Evolutionary conservation across 35 echinoderm and acorn worm genomes (phyloP).

Genomic region (Apostichopus californicus): DNA sequence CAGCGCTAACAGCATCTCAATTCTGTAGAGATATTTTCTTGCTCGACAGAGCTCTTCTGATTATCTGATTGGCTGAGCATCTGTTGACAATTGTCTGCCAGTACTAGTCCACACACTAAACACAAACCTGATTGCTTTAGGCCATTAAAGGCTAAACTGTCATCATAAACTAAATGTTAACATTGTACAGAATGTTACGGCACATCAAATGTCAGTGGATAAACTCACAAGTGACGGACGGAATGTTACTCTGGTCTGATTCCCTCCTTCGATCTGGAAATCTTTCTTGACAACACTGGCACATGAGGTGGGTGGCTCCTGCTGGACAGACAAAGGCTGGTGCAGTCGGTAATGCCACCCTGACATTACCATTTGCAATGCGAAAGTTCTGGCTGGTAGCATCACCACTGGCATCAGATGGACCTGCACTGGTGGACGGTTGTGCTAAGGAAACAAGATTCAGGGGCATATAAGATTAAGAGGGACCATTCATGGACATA

Average conservation of each 20-base stretch:
- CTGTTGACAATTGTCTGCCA: too few relatives aligned
- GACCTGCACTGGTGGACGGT: neutral
- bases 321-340: conserved; percentile 59
- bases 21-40: too few relatives aligned
- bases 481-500: too few relatives aligned
- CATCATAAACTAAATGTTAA: neutral
- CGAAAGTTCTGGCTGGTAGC: neutral
- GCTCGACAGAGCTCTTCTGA: too few relatives aligned
- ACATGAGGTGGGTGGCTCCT: conserved; percentile 62
- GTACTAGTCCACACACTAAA: too few relatives aligned
- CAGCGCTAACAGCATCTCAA: too few relatives aligned
- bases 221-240: conserved; percentile 74
- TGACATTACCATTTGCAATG: conserved; percentile 30
- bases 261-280: conserved; percentile 67
- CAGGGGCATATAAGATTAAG: too few relatives aligned
- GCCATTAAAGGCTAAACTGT: neutral
- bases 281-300: conserved; percentile 63
- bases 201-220: neutral
- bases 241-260: conserved; percentile 28
- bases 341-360: conserved; percentile 6
- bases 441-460: neutral
- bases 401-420: neutral
- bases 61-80: neutral
- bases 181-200: neutral
- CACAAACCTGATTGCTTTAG: too few relatives aligned